A percentile compares a stretch with the other conserved stretches of the same genome.
These are phyloP conservation scores for Busseola fusca DNA, from an alignment of 2,888 invertebrate species.

Conservation along the genomic window DNA sequence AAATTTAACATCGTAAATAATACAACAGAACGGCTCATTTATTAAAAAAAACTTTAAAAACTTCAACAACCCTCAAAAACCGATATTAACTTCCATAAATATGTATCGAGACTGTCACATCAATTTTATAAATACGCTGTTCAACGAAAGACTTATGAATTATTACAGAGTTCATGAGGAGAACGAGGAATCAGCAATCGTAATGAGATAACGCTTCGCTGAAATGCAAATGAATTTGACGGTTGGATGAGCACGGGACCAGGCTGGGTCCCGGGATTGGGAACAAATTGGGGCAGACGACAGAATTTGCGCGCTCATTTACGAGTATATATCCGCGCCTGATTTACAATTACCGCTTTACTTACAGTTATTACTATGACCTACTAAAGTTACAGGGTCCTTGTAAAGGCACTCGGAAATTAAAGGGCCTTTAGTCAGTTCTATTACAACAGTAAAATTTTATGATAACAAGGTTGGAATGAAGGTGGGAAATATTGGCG, in stretches of 20 bases:
- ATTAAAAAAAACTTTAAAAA: conserved; percentile 43
- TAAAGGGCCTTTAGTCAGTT: conserved; percentile 39
- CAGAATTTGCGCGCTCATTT: conserved; percentile 76
- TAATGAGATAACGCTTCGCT: conserved; percentile 81
- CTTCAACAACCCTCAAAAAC: conserved; percentile 30
- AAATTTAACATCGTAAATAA: conserved; percentile 14
- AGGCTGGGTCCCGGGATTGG: conserved; percentile 63
- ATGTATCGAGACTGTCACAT: conserved; percentile 64
- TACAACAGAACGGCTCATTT: conserved; percentile 21
- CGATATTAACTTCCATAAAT: conserved; percentile 66
- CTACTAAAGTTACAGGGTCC: conserved; percentile 44
- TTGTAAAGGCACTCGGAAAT: conserved; percentile 49
- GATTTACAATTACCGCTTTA: conserved; percentile 68
- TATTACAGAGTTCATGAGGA: conserved; percentile 68
- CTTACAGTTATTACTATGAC: conserved; percentile 57
- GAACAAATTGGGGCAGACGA: conserved; percentile 77
- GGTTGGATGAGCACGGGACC: conserved; percentile 68
- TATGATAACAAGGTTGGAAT: conserved; percentile 17
- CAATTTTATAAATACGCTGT: conserved; percentile 57
- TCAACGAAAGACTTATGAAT: conserved; percentile 70
- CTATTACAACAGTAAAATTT: conserved; percentile 40
- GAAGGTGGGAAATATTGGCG: conserved; percentile 5
- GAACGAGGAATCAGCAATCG: conserved; percentile 73
- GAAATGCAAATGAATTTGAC: conserved; percentile 83
- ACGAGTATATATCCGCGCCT: conserved; percentile 70